phyloP scores from a whole-genome alignment of 2,888 invertebrate genomes.

The Amphipyra tragopoginis region DNA sequence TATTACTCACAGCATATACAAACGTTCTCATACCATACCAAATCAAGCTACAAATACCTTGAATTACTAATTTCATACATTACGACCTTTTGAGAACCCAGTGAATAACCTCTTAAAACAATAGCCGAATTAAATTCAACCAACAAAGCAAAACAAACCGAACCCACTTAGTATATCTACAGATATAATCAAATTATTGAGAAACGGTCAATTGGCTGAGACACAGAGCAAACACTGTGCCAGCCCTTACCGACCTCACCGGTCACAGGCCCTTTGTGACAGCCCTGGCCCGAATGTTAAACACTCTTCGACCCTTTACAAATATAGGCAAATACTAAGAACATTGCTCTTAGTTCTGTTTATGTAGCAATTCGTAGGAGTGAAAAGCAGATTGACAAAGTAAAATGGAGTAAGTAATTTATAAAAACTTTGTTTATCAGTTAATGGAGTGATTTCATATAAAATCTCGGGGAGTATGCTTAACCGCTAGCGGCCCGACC shows the following conservation, averaged over 20 bases:
- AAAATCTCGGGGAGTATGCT: too few species aligned
- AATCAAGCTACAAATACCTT: neutral
- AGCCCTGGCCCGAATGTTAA: slow-evolving; percentile 37
- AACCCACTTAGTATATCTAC: slow-evolving; percentile 26
- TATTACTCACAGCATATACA: neutral
- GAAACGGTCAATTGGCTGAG: slow-evolving; percentile 50
- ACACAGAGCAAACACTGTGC: slow-evolving; percentile 45
- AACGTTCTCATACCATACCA: neutral
- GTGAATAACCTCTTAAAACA: slow-evolving; percentile 30
- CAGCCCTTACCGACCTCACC: slow-evolving; percentile 48
- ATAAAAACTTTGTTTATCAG: too few species aligned
- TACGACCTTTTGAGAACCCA: slow-evolving; percentile 1
- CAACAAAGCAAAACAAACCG: slow-evolving; percentile 43
- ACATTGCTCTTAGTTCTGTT: slow-evolving; percentile 23
- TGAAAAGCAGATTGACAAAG: too few species aligned
- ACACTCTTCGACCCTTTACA: slow-evolving; percentile 34
- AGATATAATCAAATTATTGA: slow-evolving; percentile 53
- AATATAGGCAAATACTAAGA: slow-evolving; percentile 35
- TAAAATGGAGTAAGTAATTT: too few species aligned
- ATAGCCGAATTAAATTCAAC: slow-evolving; percentile 45
- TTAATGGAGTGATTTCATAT: too few species aligned
- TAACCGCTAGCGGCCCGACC: too few species aligned
- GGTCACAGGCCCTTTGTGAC: slow-evolving; percentile 54
- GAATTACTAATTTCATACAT: neutral
- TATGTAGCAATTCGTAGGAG: slow-evolving; percentile 10